Evolutionary conservation across 2,888 invertebrate species (phyloP).

Genomic region (Drosophila quinaria): DNA sequence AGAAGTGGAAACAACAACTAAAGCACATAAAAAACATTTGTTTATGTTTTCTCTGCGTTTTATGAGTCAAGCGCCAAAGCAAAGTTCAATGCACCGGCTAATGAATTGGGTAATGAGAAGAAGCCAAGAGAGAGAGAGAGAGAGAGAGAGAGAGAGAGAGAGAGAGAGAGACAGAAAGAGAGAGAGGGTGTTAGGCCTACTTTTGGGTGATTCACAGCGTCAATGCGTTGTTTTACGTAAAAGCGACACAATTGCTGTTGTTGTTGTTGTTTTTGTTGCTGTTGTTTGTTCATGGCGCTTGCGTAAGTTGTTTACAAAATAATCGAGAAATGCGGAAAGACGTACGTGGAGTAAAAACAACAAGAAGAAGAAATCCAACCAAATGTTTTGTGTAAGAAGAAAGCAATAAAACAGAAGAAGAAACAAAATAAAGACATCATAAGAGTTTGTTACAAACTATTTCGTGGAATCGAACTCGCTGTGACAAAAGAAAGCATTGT

Average conservation of each 20-base stretch:
- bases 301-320: slow-evolving; percentile 81
- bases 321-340: slow-evolving; percentile 39
- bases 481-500: slow-evolving; percentile 67
- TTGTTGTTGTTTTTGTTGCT: slow-evolving; percentile 30
- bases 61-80: slow-evolving; percentile 25
- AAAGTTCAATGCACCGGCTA: slow-evolving; percentile 70
- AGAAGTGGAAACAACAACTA: neutral
- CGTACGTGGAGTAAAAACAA: slow-evolving; percentile 15
- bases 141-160: neutral
- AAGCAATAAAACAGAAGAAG: slow-evolving; percentile 23
- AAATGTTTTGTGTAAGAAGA: slow-evolving; percentile 22
- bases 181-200: slow-evolving; percentile 54
- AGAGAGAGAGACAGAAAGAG: neutral
- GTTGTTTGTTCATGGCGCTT: slow-evolving; percentile 48
- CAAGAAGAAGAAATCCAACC: slow-evolving; percentile 17
- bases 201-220: slow-evolving; percentile 69
- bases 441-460: slow-evolving; percentile 39
- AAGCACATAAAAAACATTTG: slow-evolving; percentile 33
- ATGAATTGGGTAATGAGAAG: slow-evolving; percentile 25
- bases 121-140: neutral
- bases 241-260: slow-evolving; percentile 63
- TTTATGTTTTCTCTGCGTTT: slow-evolving; percentile 39
- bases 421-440: slow-evolving; percentile 21
- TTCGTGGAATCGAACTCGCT: slow-evolving; percentile 45
- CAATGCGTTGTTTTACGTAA: slow-evolving; percentile 66